Conservation (phyloP, 2,797 vertebrate genomes). For the Cichlasoma orientale region DNA sequence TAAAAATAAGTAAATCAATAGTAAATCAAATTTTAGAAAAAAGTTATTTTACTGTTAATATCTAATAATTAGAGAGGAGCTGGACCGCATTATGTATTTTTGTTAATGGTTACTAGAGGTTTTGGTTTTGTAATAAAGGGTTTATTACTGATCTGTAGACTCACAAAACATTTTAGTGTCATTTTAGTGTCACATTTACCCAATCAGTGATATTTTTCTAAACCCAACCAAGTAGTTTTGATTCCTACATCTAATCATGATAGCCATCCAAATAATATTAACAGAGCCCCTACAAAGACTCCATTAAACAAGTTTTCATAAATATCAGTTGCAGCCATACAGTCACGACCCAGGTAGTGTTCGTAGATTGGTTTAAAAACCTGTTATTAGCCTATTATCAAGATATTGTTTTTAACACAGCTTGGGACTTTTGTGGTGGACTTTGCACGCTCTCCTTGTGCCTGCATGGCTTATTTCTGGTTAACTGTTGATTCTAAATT, state of each 20-base stretch:
- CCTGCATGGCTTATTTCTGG: neutral
- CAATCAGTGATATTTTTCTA: too few relatives aligned
- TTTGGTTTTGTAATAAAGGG: neutral
- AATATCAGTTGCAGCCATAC: neutral
- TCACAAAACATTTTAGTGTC: neutral
- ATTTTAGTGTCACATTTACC: neutral
- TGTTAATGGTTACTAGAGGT: neutral
- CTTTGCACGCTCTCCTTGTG: neutral
- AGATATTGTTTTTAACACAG: neutral
- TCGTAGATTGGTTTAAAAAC: neutral
- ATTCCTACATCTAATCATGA: neutral
- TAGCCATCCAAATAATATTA: too few relatives aligned
- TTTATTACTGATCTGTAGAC: neutral
- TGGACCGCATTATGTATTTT: neutral
- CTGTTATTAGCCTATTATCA: neutral
- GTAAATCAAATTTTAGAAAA: neutral
- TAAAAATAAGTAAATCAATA: neutral
- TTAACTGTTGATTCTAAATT: neutral
- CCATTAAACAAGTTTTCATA: too few relatives aligned
- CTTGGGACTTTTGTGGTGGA: neutral
- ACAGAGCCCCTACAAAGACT: too few relatives aligned
- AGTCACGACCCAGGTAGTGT: neutral
- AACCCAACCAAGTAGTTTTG: neutral
- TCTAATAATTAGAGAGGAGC: neutral
- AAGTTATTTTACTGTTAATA: neutral